Conservation (phyloP, 2,888 invertebrate species). For the Gastracanthus pulcherrimus region DNA sequence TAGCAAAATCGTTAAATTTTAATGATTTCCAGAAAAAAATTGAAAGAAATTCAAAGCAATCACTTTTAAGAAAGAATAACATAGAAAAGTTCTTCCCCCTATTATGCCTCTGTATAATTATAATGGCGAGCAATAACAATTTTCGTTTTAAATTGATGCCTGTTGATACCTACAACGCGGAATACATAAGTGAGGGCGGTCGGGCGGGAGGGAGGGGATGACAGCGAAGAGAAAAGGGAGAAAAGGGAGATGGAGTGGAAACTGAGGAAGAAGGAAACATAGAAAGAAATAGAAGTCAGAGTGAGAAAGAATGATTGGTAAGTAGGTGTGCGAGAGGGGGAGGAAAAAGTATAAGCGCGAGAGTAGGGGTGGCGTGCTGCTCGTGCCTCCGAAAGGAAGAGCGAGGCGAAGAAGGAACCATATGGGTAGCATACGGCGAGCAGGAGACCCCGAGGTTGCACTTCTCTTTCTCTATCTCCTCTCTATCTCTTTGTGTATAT, state of each 20-base stretch:
- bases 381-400: conserved; percentile 66
- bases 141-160: conserved; percentile 17
- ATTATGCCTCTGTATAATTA: conserved; percentile 30
- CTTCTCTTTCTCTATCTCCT: conserved; percentile 41
- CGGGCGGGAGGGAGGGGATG: neutral
- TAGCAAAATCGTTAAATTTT: too few relatives aligned
- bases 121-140: conserved; percentile 21
- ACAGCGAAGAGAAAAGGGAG: neutral
- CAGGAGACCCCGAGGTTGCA: conserved; percentile 64
- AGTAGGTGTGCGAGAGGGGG: neutral
- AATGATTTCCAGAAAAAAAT: too few relatives aligned
- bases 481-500: conserved; percentile 17
- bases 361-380: conserved; percentile 28
- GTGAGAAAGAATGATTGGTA: neutral
- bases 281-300: neutral
- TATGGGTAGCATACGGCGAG: conserved; percentile 77
- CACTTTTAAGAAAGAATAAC: neutral
- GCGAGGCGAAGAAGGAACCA: conserved; percentile 64
- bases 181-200: neutral
- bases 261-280: neutral
- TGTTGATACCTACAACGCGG: neutral
- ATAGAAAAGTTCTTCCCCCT: neutral
- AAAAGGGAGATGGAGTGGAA: too few relatives aligned
- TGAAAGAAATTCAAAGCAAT: too few relatives aligned
- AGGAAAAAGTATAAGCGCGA: conserved; percentile 20